Evolutionary conservation across 2,888 invertebrate species (phyloP), one percentile per base, ranked within the genome.

Genomic region (Pardosa pseudoannulata): DNA sequence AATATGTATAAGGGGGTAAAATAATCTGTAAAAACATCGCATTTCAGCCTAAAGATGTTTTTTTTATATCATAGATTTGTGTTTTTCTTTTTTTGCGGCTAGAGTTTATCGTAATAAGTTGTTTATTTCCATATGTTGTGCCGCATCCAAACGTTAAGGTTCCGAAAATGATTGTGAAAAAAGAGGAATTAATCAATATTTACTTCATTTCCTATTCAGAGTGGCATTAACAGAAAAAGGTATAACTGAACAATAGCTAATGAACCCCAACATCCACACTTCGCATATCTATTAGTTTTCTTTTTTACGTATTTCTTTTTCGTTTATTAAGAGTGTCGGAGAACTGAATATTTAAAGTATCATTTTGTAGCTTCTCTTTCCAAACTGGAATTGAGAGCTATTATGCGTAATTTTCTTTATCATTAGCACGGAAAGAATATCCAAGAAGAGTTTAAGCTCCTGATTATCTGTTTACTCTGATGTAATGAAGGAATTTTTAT

Each of bases 1-100:
- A 81, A 81, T 81, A 81, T 81, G 81, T 81, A 81, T 81, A 74
- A 41, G 80, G 23, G 64, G 28, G 72, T 28, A 31, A 71, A 56
- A 73, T 81, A 74, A 70, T 81, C 81, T 70, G 81, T 74, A 74
- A 73, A 73, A 68, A 75, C 74, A 70, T 75, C 70, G 74, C 68
- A 81, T 81, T 81, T 73, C 62, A 65, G 70, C 75, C 74, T 29
- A 80, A 79, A 79, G 23, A 65, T 39, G 29, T 31, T 70, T 74
- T 79, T 79, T 75, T 31, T 56, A 46, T 67, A 23, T 62, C 36
- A 13, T 7, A 39, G 19, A 36, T 29, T 11, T 31, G 23, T 28
- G 32, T 41, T 46, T 72, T 64, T 64, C 19, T 67, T 72, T 67
- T 56, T 80, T 73, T 36, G 73, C 27, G 68, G 46, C 67, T 36